Conservation (phyloP, 2,113 vertebrate species). For the Lophius piscatorius region DNA sequence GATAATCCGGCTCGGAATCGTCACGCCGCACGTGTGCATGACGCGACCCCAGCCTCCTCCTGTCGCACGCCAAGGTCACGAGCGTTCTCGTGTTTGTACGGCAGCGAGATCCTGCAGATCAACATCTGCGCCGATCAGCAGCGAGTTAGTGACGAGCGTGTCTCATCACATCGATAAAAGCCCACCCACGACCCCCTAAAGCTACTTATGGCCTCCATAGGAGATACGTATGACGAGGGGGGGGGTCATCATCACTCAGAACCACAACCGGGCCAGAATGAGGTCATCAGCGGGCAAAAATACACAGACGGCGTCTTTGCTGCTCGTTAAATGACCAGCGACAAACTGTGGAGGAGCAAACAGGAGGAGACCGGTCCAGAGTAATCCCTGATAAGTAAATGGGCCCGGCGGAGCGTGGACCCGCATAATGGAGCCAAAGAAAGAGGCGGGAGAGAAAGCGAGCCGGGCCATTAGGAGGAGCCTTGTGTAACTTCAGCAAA, state of each 20-base stretch:
- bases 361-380: constrained; percentile 30
- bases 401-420: constrained; percentile 53
- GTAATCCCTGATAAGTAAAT: constrained; percentile 44
- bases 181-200: constrained; percentile 24
- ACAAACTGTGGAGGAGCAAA: constrained; percentile 37
- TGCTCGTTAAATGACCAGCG: constrained; percentile 49
- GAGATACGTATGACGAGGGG: background rate
- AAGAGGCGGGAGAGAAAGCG: constrained; percentile 43
- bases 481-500: constrained; percentile 69
- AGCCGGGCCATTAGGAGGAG: constrained; percentile 58
- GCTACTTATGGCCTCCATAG: constrained; percentile 26
- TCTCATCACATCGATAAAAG: constrained; percentile 38
- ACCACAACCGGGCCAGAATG: constrained; percentile 16
- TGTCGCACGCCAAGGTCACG: constrained; percentile 46
- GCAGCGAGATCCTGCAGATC: constrained; percentile 2
- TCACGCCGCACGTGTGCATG: constrained; percentile 2
- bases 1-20: constrained; percentile 29
- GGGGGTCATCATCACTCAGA: background rate
- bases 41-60: background rate
- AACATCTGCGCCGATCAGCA: too few relatives aligned
- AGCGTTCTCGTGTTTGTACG: background rate
- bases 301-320: constrained; percentile 20
- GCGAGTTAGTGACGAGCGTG: constrained; percentile 33
- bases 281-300: constrained; percentile 40
- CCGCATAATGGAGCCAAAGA: constrained; percentile 61